Percentiles rank a stretch among this genome's conserved stretches.
phyloP scores from a whole-genome alignment of 2,113 vertebrate genomes.

The Seriola aureovittata region DNA sequence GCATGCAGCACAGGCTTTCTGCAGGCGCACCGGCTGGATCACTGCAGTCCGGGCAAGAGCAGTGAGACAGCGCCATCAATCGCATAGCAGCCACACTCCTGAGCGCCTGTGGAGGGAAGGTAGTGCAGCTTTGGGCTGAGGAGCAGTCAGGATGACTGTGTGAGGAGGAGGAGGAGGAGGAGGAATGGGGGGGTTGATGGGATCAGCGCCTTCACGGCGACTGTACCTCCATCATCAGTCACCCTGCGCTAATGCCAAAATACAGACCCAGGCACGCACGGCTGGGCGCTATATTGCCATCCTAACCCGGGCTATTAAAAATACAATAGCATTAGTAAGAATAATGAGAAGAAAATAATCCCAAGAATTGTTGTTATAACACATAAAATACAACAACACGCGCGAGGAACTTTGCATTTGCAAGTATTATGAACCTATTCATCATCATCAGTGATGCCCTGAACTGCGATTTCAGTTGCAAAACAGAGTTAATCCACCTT shows the following conservation, averaged over 20 bases:
- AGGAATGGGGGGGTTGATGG: neutral
- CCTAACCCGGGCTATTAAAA: neutral
- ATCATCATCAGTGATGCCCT: conserved; percentile 25
- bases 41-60: conserved; percentile 68
- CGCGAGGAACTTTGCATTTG: conserved; percentile 21
- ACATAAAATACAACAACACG: conserved; percentile 15
- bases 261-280: conserved; percentile 20
- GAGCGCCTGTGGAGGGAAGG: conserved; percentile 19
- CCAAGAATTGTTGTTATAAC: conserved; percentile 25
- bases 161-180: neutral
- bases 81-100: conserved; percentile 67
- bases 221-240: conserved; percentile 54
- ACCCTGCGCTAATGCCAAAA: conserved; percentile 37
- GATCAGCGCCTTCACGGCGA: conserved; percentile 47
- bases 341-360: conserved; percentile 27
- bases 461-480: conserved; percentile 3
- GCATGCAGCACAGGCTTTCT: conserved; percentile 51
- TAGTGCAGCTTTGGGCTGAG: conserved; percentile 34
- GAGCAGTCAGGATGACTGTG: conserved; percentile 1
- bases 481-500: conserved; percentile 28
- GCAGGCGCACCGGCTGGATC: conserved; percentile 56
- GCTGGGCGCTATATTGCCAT: conserved; percentile 20
- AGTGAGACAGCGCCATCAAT: conserved; percentile 87
- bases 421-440: conserved; percentile 30
- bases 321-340: conserved; percentile 11